These are phyloP conservation scores for Schizopygopsis pylzovi DNA, from an alignment of 2,797 vertebrate species.

Conservation along the genomic window DNA sequence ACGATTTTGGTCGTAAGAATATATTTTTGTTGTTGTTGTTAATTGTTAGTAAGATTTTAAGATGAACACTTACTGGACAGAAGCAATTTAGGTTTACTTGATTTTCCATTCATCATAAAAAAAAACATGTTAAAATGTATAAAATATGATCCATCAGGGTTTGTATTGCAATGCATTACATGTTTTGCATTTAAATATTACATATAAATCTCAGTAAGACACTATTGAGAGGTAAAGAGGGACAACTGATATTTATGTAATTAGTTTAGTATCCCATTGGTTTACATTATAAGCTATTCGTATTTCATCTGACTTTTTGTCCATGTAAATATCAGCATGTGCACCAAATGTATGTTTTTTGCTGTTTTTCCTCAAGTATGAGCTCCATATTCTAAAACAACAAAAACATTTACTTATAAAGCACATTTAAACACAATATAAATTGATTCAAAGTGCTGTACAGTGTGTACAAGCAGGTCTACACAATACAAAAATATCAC, in stretches of 20 bases:
- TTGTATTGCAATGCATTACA: neutral
- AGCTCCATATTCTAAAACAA: too few species aligned
- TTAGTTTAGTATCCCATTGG: neutral
- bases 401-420: too few species aligned
- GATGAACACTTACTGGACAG: neutral
- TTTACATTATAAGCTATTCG: neutral
- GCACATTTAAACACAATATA: too few species aligned
- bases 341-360: neutral
- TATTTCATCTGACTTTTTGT: neutral
- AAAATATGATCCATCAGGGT: neutral
- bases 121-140: neutral
- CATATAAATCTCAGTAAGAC: neutral
- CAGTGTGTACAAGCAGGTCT: too few species aligned
- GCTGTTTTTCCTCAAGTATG: neutral
- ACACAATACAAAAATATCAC: too few species aligned
- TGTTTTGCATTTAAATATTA: neutral
- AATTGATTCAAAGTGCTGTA: too few species aligned
- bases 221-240: neutral
- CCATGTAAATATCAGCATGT: neutral
- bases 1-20: neutral
- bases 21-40: neutral
- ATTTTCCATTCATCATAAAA: neutral
- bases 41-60: neutral
- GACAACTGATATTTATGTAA: neutral
- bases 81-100: neutral